phyloP scores from a whole-genome alignment of 2,888 invertebrate genomes.

The Nemoura dubitans region DNA sequence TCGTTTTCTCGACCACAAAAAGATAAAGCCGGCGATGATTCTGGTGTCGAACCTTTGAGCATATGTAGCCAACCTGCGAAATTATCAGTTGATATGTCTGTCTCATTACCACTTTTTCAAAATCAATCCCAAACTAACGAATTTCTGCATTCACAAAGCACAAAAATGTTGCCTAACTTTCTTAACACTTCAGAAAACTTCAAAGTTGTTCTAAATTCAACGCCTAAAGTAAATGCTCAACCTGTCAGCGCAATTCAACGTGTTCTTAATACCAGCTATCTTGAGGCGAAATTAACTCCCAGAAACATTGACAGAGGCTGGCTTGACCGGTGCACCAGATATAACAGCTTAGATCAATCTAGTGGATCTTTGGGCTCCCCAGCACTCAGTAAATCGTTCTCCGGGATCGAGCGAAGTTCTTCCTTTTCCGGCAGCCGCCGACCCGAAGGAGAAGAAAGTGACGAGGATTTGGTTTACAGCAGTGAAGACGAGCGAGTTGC shows the following conservation, averaged over 20 bases:
- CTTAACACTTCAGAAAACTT: conserved; percentile 33
- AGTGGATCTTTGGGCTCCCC: neutral
- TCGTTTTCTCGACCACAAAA: conserved; percentile 40
- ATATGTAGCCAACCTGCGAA: neutral
- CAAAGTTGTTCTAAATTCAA: conserved; percentile 38
- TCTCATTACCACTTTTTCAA: neutral
- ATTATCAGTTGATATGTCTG: neutral
- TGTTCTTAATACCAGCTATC: conserved; percentile 19
- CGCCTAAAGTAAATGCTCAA: conserved; percentile 18
- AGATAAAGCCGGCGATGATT: conserved; percentile 1
- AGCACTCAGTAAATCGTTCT: neutral
- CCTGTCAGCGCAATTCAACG: conserved; percentile 45
- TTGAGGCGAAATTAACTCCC: neutral
- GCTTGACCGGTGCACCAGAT: conserved; percentile 64
- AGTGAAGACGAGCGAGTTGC: conserved; percentile 71
- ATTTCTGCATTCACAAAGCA: neutral
- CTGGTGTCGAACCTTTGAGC: neutral
- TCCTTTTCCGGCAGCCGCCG: neutral
- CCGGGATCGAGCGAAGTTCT: neutral
- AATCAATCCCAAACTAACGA: neutral
- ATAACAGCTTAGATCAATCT: conserved; percentile 48
- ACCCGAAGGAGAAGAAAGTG: conserved; percentile 58
- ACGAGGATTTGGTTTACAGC: conserved; percentile 74
- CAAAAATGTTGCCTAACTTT: conserved; percentile 32
- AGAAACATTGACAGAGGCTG: conserved; percentile 67